phyloP scores from a whole-genome alignment of 2,797 vertebrate species.

The Margarornis squamiger region DNA sequence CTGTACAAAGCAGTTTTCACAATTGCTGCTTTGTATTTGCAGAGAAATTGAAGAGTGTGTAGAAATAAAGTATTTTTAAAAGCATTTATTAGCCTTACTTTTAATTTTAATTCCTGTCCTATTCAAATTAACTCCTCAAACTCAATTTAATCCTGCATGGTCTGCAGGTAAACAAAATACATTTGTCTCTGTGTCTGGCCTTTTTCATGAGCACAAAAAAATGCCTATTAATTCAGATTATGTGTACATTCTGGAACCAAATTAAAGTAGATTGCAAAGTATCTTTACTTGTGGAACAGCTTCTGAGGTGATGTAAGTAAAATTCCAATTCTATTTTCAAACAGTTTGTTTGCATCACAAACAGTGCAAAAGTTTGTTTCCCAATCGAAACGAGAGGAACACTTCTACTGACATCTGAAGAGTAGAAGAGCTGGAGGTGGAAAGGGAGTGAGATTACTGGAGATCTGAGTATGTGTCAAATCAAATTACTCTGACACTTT shows the following conservation, averaged over 20 bases:
- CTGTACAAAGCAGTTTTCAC: not conserved
- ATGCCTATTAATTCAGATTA: not conserved
- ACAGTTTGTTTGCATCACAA: not conserved
- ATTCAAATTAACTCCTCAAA: not conserved
- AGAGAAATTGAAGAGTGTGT: not conserved
- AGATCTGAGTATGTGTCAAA: not conserved
- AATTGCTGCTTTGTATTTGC: not conserved
- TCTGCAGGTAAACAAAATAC: not conserved
- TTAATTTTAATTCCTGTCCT: not conserved
- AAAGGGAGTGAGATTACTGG: not conserved
- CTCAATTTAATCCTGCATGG: not conserved
- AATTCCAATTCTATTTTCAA: not conserved
- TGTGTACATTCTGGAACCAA: not conserved
- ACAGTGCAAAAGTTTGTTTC: not conserved
- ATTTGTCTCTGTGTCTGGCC: not conserved
- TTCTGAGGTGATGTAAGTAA: not conserved
- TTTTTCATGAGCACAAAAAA: not conserved
- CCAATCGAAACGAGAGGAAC: not conserved
- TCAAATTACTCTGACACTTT: not conserved
- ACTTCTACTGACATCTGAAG: not conserved
- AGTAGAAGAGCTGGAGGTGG: not conserved
- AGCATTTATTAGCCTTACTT: not conserved
- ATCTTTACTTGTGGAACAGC: not conserved
- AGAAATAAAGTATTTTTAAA: not conserved
- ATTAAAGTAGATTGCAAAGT: not conserved